These are phyloP conservation scores for human DNA, from an alignment of 2,113 vertebrate species.

Conservation along the genomic window GRCh38 chr2:47011501-47012000, in stretches of 20 bases:
- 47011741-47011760: neutral
- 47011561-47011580: neutral
- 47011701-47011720: neutral
- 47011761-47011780: neutral
- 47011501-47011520: neutral
- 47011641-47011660: neutral
- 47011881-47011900: neutral
- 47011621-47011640: neutral
- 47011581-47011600: neutral
- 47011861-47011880: neutral
- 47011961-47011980: neutral
- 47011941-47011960: neutral
- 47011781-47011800: neutral
- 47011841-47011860: too few relatives aligned
- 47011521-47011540: neutral
- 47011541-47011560: neutral
- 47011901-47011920: neutral
- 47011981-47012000: neutral
- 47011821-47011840: neutral
- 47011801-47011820: rapidly evolving
- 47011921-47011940: neutral
- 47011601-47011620: rapidly evolving
- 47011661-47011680: neutral
- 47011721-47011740: neutral
- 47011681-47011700: neutral